Percentiles rank a stretch among this genome's conserved stretches.
Evolutionary conservation across 2,888 invertebrate genomes (phyloP).

Genomic region (Eulithis prunata): DNA sequence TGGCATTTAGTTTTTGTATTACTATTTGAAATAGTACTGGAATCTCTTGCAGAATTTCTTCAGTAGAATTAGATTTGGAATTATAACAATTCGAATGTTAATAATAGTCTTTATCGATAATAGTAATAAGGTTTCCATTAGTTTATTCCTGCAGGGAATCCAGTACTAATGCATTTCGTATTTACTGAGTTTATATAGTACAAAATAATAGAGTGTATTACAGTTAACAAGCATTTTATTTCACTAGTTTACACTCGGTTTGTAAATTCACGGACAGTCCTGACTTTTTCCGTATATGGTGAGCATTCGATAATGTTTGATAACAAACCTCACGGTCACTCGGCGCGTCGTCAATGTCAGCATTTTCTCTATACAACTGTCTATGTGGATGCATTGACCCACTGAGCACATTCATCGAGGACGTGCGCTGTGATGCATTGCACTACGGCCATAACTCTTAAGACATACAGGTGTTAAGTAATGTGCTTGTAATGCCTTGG

Average conservation of each 20-base stretch:
- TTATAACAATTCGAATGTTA: constrained; percentile 7
- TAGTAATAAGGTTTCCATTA: constrained; percentile 45
- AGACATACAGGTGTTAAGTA: too few relatives aligned
- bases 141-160: constrained; percentile 29
- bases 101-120: constrained; percentile 1
- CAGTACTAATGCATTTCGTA: constrained; percentile 39
- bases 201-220: constrained; percentile 66
- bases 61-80: constrained; percentile 38
- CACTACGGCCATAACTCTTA: too few relatives aligned
- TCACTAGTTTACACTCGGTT: constrained; percentile 26
- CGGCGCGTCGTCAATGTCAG: too few relatives aligned
- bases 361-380: too few relatives aligned
- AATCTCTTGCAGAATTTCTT: constrained; percentile 42
- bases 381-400: too few relatives aligned
- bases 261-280: too few relatives aligned
- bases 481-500: too few relatives aligned
- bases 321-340: too few relatives aligned
- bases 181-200: constrained; percentile 38
- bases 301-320: too few relatives aligned
- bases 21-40: constrained; percentile 44
- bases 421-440: too few relatives aligned
- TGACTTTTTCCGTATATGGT: too few relatives aligned
- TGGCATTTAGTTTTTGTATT: constrained; percentile 52
- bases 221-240: constrained; percentile 10
- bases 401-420: too few relatives aligned